Conservation (phyloP, 2,888 invertebrate genomes). For the Himalopsyche tibetana region DNA sequence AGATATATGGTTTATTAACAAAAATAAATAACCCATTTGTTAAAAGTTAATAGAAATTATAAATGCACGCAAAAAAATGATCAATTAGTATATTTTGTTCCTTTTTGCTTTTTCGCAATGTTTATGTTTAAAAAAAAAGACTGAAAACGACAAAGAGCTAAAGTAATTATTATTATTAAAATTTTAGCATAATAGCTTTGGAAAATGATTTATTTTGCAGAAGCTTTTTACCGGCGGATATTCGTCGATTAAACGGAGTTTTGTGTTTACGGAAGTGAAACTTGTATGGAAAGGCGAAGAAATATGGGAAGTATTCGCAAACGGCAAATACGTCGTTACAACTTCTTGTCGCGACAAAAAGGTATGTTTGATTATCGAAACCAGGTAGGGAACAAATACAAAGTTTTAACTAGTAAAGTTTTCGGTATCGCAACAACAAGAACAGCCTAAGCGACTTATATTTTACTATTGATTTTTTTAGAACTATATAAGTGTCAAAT, state of each 20-base stretch:
- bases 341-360: constrained; percentile 42
- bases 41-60: too few species aligned
- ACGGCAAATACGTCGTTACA: constrained; percentile 43
- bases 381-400: constrained; percentile 28
- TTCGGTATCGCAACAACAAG: constrained; percentile 2
- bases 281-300: constrained; percentile 2
- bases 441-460: neutral
- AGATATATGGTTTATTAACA: too few species aligned
- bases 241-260: constrained; percentile 28
- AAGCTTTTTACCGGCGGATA: constrained; percentile 40
- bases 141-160: neutral
- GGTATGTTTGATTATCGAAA: constrained; percentile 36
- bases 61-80: too few species aligned
- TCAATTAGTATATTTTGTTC: too few species aligned
- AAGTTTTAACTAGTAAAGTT: constrained; percentile 39
- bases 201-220: constrained; percentile 13
- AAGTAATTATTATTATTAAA: constrained; percentile 28
- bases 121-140: neutral
- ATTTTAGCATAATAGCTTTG: neutral
- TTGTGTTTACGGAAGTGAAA: constrained; percentile 37
- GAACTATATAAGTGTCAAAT: too few species aligned
- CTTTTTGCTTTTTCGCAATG: neutral
- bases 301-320: constrained; percentile 32
- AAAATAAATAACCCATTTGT: too few species aligned
- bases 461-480: neutral